phyloP scores from a whole-genome alignment of 1,140 invertebrate genomes.

The Diorhabda elongata region DNA sequence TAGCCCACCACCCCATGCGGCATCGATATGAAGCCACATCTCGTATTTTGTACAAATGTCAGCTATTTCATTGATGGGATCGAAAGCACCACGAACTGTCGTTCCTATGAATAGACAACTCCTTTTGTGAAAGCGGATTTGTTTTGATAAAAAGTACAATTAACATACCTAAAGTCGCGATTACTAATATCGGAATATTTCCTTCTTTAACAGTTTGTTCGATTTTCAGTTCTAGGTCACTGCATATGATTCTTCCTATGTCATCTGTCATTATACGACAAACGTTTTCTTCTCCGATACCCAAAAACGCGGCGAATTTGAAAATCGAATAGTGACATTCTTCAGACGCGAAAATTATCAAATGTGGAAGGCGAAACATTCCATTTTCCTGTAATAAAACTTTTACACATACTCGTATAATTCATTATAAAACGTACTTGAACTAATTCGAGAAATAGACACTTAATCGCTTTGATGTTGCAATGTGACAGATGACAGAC shows the following conservation, averaged over 20 bases:
- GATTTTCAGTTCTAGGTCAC: constrained; percentile 54
- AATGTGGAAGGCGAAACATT: constrained; percentile 34
- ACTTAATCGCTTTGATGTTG: too few species aligned
- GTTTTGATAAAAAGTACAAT: too few species aligned
- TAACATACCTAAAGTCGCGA: constrained; percentile 58
- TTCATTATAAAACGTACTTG: too few species aligned
- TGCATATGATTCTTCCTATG: constrained; percentile 55
- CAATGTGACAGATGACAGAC: too few species aligned
- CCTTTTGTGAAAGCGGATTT: too few species aligned
- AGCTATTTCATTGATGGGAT: constrained; percentile 59
- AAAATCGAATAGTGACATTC: constrained; percentile 70
- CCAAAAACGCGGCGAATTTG: constrained; percentile 53
- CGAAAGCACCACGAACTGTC: constrained; percentile 58
- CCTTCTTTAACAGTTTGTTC: constrained; percentile 47
- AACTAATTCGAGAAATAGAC: too few species aligned
- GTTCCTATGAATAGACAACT: constrained; percentile 39
- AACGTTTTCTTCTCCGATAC: constrained; percentile 49
- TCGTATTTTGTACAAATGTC: constrained; percentile 57
- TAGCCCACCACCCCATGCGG: constrained; percentile 66
- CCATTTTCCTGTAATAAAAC: constrained; percentile 37
- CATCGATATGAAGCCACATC: constrained; percentile 70
- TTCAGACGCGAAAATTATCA: constrained; percentile 53
- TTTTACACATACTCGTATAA: too few species aligned
- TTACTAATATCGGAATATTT: constrained; percentile 55
- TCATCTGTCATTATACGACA: constrained; percentile 44